Conservation (phyloP, 2,888 invertebrate genomes). For the Tenthredo amoena region DNA sequence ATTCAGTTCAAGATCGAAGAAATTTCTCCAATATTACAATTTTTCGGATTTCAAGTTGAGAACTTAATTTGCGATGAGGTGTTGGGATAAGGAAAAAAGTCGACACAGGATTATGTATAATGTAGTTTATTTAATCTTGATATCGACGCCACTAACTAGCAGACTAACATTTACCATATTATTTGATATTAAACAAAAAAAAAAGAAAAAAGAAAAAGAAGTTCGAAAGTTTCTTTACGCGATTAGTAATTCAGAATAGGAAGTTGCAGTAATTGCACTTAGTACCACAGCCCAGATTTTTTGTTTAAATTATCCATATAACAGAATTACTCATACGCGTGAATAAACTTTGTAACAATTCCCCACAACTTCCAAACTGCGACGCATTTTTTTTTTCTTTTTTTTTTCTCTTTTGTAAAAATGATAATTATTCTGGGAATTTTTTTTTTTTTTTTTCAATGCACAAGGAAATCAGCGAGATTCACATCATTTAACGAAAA, state of each 20-base stretch:
- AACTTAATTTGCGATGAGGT: neutral
- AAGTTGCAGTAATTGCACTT: constrained; percentile 63
- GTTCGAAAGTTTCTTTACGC: constrained; percentile 33
- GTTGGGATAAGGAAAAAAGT: neutral
- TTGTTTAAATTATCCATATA: constrained; percentile 16
- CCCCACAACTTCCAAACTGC: constrained; percentile 46
- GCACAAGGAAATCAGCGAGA: constrained; percentile 46
- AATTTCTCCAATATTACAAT: neutral
- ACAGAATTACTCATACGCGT: constrained; percentile 1
- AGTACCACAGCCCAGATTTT: constrained; percentile 50
- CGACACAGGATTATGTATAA: constrained; percentile 57
- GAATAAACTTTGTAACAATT: constrained; percentile 48
- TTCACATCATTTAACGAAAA: constrained; percentile 14
- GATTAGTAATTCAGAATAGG: constrained; percentile 57
- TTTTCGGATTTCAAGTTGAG: neutral
- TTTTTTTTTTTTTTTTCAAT: neutral
- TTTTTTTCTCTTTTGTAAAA: neutral
- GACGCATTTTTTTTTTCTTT: neutral
- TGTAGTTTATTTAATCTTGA: constrained; percentile 70
- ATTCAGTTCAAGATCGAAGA: neutral
- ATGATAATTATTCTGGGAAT: constrained; percentile 19
- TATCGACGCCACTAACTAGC: constrained; percentile 71
- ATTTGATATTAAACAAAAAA: constrained; percentile 52
- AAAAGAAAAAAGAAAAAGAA: neutral
- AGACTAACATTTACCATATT: constrained; percentile 71